Evolutionary conservation across 2,888 invertebrate species (phyloP).

Genomic region (Scelioninae gen. 2): DNA sequence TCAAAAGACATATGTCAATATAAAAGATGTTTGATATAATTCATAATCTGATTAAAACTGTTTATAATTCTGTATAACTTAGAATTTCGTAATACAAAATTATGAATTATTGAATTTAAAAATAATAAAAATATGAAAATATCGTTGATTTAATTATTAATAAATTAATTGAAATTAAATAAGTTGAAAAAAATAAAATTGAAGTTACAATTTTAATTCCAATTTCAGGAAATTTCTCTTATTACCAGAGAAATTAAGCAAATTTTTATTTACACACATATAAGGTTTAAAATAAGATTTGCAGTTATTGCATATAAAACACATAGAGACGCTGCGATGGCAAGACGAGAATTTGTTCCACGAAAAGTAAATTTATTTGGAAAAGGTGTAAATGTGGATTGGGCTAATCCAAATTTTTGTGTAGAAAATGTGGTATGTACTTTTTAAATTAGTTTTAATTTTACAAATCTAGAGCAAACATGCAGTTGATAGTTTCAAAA

Average conservation of each 20-base stretch:
- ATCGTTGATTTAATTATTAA: too few species aligned
- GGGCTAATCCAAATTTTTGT: constrained; percentile 69
- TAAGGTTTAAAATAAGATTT: constrained; percentile 75
- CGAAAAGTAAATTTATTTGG: constrained; percentile 66
- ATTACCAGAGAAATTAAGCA: constrained; percentile 67
- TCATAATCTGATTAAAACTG: constrained; percentile 2
- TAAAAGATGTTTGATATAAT: too few species aligned
- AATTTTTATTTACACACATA: constrained; percentile 66
- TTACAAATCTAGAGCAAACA: constrained; percentile 8
- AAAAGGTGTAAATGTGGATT: constrained; percentile 69
- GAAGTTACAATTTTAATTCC: too few species aligned
- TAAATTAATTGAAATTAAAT: too few species aligned
- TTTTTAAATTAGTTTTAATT: background rate
- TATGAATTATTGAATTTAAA: too few species aligned
- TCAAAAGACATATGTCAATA: too few species aligned
- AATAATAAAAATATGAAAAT: too few species aligned
- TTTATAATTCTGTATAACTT: too few species aligned
- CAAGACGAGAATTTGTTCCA: constrained; percentile 78
- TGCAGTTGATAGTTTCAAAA: too few species aligned
- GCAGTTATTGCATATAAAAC: constrained; percentile 84
- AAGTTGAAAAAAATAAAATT: too few species aligned
- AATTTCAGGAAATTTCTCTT: constrained; percentile 66
- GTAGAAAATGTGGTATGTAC: constrained; percentile 69
- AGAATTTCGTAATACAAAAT: too few species aligned
- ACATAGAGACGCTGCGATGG: constrained; percentile 82